phyloP scores from a whole-genome alignment of 2,888 invertebrate species.

The Darwinula stevensoni region DNA sequence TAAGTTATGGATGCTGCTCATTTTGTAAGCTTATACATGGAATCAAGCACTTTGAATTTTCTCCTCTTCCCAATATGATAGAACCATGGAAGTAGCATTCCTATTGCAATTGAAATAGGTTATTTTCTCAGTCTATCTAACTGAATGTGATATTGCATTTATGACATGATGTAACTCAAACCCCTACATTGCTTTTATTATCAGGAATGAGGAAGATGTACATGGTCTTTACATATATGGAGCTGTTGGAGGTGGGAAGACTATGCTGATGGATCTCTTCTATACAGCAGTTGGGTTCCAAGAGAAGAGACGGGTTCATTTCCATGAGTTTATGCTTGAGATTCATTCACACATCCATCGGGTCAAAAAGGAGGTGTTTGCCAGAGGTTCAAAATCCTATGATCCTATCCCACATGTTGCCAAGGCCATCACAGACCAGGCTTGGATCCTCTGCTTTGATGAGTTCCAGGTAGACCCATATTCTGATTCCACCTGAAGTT shows the following conservation, averaged over 20 bases:
- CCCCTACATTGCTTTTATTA: too few relatives aligned
- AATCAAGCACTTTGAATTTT: too few relatives aligned
- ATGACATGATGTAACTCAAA: too few relatives aligned
- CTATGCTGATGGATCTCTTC: conserved; percentile 96
- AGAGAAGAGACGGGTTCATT: conserved; percentile 45
- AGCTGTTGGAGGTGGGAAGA: conserved; percentile 72
- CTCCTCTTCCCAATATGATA: too few relatives aligned
- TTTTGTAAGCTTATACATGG: too few relatives aligned
- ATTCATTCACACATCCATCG: conserved; percentile 70
- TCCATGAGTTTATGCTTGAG: conserved; percentile 88
- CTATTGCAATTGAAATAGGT: too few relatives aligned
- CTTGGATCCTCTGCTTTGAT: conserved; percentile 88
- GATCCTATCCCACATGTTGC: conserved; percentile 91
- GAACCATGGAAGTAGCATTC: too few relatives aligned
- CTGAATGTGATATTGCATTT: too few relatives aligned
- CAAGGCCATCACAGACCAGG: conserved; percentile 42
- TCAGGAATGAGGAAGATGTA: background rate
- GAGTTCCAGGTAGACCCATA: conserved; percentile 95
- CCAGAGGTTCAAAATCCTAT: conserved; percentile 34
- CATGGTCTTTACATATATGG: conserved; percentile 10
- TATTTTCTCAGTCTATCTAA: too few relatives aligned
- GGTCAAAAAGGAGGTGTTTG: conserved; percentile 35
- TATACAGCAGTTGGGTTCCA: conserved; percentile 20
- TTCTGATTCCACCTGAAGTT: too few relatives aligned
- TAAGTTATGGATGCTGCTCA: too few relatives aligned